Base-by-base conservation (phyloP, 2,113 vertebrate species). In the Pholis gunnellus region DNA sequence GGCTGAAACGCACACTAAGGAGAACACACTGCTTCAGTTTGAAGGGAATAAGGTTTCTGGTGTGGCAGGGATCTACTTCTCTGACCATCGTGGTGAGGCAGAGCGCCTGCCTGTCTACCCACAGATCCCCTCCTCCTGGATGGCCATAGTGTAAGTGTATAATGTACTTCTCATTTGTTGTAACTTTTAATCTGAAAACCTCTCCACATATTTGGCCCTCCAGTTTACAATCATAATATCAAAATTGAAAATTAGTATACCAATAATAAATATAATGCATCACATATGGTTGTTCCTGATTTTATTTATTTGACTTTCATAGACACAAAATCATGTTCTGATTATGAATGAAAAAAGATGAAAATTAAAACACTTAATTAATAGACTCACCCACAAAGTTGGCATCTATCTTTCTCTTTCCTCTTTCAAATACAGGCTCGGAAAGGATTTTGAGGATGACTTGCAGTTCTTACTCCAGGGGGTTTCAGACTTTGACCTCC, bases 51-150 rank as follows among this genome's bases (percentile, higher is more conserved):
- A 94, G 10, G 95, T 98, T 69, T 96, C 94, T 78, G 95, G 96
- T 0, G 95, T 97, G 84, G 94, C 96, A 2, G 97, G 97, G 0
- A 92, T 98, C 50, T 97, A 97, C 87, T 97, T 99, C 88, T 96
- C 97, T 0, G 93, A 94, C 29, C 95, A 92, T 0, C 0, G 42
- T 0, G 96, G 88, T 6, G 88, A 93, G 29, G 82, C 52, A 2
- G 96, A 96, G 5, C 13, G 90, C 52, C 92, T 96, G 66, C 93
- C 95, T 44, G 94, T 98, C 0, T 92, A 95, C 15, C 93, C 88
- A 78, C 91, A 96, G 74, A 96, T 98, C 87, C 95, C 97, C 25
- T 94, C 95, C 7, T 96, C 95, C 56, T 96, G 96, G 22, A 93
- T 96, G 73, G 75, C 93, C 78, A 84, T 95, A 5, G 90, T 81